Evolutionary conservation across 1,140 invertebrate genomes (phyloP), one percentile per base, ranked within the genome.

Genomic region (Elymnias hypermnestra): DNA sequence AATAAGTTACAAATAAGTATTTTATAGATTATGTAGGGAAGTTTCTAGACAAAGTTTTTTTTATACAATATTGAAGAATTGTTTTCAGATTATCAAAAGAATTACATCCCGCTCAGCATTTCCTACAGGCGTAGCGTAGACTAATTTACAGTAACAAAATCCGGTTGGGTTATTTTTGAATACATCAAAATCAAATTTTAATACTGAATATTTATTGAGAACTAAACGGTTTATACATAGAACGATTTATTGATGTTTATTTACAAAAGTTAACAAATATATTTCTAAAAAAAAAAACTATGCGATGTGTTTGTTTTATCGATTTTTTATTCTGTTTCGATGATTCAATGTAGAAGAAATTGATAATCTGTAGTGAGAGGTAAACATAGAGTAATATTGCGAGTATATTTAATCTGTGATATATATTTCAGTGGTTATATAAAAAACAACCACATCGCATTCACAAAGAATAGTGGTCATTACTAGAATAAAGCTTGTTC

Each of bases 211-310:
- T 63, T 67, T 53, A 68, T 61, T 70, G 70, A 59, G 62, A 72
- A 72, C 60, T 62, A 73, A 73, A 75, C 61, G 53, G 63, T 75
- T 67, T 72, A 72, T 79, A 79, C 77, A 77, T 75, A 71, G 60
- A 64, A 60, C 44, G 43, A 56, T 70, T 64, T 65, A 63, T 68
- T 61, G 53, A 60, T 62, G 65, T 68, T 35, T 79, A 83, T 83
- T 83, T 83, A 83, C 78, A 83, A 76, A 78, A 68, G 62, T 64
- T 83, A 77, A 78, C 70, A 75, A 73, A 72, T 61, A 61, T 68
- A 56, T 54, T 53, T 64, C 54, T 63, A 63, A 60, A 59, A 58
- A 55, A 61, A 51, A 36, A 53, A 49, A 39, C 25, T 38, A 53
- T 68, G 65, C 62, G 64, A 61, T 59, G 61, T 51, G 63, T 55